phyloP scores from a whole-genome alignment of 2,113 vertebrate genomes.

The Passerina amoena region DNA sequence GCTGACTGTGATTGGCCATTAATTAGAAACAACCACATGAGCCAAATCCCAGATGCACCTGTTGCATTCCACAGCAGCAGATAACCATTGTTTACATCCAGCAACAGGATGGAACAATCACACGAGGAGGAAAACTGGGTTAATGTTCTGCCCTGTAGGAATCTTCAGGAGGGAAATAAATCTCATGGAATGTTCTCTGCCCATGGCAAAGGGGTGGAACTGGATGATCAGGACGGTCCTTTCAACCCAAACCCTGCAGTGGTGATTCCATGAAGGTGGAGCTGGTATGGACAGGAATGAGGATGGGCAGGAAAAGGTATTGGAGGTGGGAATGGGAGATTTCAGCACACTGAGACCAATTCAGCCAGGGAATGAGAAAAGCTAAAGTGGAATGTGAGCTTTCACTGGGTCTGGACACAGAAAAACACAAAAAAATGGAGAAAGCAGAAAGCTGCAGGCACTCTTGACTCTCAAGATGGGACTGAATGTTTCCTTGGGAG shows the following conservation, averaged over 20 bases:
- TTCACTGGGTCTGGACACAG: not conserved
- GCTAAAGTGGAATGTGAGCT: not conserved
- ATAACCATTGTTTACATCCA: not conserved
- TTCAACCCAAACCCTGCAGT: not conserved
- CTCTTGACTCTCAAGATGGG: not conserved
- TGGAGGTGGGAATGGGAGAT: not conserved
- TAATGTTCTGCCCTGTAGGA: not conserved
- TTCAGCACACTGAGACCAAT: not conserved
- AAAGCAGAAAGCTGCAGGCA: not conserved
- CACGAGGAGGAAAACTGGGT: not conserved
- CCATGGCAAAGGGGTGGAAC: not conserved
- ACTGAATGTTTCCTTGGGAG: not conserved
- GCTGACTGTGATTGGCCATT: too few relatives aligned
- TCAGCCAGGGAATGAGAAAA: not conserved
- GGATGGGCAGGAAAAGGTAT: not conserved
- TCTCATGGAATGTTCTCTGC: accelerated
- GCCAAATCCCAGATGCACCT: too few relatives aligned
- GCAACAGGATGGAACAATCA: not conserved
- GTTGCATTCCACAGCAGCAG: too few relatives aligned
- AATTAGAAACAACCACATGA: too few relatives aligned
- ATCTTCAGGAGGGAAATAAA: not conserved
- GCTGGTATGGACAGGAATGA: not conserved
- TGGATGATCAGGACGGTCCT: not conserved
- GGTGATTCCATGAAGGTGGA: not conserved
- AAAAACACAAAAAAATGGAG: not conserved